These are phyloP conservation scores for Cyprinodon diabolis DNA, from an alignment of 2,797 vertebrate species.

Conservation along the genomic window DNA sequence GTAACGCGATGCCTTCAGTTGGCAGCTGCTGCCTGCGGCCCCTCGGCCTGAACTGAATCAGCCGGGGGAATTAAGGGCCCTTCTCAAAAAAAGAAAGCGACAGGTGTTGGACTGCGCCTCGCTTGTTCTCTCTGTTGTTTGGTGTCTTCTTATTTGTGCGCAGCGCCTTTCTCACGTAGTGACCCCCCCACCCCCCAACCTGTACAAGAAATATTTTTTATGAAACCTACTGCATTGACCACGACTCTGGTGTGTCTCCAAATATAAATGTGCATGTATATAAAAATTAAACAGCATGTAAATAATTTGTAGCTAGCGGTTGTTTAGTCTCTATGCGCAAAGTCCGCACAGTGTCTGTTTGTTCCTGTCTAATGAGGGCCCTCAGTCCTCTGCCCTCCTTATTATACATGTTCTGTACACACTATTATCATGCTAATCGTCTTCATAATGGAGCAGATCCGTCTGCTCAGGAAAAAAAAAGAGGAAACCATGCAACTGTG, in stretches of 20 bases:
- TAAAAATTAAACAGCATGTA: background rate
- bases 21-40: constrained; percentile 85
- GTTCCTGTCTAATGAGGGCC: constrained; percentile 39
- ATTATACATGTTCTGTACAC: constrained; percentile 39
- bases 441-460: constrained; percentile 31
- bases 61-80: constrained; percentile 82
- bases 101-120: constrained; percentile 88
- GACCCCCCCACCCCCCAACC: background rate
- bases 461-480: constrained; percentile 3
- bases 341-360: constrained; percentile 46
- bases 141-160: constrained; percentile 69
- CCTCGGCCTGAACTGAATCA: constrained; percentile 77
- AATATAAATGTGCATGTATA: background rate
- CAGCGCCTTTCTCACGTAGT: constrained; percentile 50
- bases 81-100: constrained; percentile 85
- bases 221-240: background rate
- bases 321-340: background rate
- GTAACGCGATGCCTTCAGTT: constrained; percentile 89
- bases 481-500: constrained; percentile 18
- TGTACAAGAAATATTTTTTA: constrained; percentile 1
- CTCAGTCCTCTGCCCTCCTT: constrained; percentile 36
- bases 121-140: constrained; percentile 80
- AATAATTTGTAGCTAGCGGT: background rate
- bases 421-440: constrained; percentile 63
- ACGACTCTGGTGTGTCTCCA: rapidly evolving